Evolutionary conservation across 2,888 invertebrate species (phyloP).

Genomic region (Sinopyrophorus schimmeli): DNA sequence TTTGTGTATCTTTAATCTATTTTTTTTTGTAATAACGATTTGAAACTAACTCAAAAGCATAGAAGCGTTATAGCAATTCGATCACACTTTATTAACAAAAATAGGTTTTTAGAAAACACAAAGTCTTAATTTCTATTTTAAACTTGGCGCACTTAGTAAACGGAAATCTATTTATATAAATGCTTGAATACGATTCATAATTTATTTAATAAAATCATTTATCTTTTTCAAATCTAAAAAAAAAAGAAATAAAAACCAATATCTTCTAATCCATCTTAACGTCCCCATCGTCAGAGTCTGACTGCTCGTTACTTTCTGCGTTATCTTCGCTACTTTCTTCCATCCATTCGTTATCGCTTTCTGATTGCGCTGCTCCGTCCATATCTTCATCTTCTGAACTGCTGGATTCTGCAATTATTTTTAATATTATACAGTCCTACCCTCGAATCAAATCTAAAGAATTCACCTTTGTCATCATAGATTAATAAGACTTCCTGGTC

Average conservation of each 20-base stretch:
- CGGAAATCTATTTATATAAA: constrained; percentile 32
- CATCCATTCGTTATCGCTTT: constrained; percentile 51
- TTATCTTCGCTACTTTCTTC: constrained; percentile 50
- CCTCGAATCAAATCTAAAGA: background rate
- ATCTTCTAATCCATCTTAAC: constrained; percentile 13
- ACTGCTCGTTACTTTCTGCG: constrained; percentile 30
- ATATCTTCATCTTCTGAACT: constrained; percentile 50
- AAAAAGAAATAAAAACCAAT: background rate
- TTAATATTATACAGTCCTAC: constrained; percentile 18
- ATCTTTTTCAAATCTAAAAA: background rate
- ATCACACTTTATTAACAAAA: too few species aligned
- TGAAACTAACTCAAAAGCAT: too few species aligned
- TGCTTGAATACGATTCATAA: background rate
- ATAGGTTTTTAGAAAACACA: too few species aligned
- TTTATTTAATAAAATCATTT: background rate
- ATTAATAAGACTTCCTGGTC: constrained; percentile 57
- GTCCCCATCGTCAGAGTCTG: constrained; percentile 30
- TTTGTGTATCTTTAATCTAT: too few species aligned
- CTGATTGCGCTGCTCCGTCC: constrained; percentile 44
- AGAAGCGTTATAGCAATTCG: too few species aligned
- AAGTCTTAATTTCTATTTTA: too few species aligned
- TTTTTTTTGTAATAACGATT: too few species aligned
- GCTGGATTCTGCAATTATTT: constrained; percentile 48
- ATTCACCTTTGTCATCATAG: constrained; percentile 61
- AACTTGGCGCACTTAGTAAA: constrained; percentile 36